Percentiles rank a stretch among this genome's conserved stretches.
Evolutionary conservation across 1,140 invertebrate species (phyloP).

Genomic region (Drosophila serrata): DNA sequence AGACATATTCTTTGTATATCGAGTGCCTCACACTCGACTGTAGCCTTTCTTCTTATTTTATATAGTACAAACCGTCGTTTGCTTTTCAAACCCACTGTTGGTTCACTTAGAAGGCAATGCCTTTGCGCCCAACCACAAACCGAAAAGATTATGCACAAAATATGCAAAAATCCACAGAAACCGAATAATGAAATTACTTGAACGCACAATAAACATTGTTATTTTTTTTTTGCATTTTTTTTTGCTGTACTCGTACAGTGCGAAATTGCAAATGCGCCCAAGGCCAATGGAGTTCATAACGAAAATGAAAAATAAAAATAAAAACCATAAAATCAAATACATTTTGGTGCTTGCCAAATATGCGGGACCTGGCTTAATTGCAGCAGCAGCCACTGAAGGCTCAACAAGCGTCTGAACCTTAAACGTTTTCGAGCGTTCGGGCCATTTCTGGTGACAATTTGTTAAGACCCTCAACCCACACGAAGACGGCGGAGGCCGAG

Average conservation of each 20-base stretch:
- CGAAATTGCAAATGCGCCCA: conserved; percentile 67
- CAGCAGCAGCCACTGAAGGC: conserved; percentile 40
- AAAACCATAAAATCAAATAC: conserved; percentile 61
- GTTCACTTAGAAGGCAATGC: conserved; percentile 16
- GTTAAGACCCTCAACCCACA: conserved; percentile 50
- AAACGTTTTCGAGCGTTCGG: conserved; percentile 48
- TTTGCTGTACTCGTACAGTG: conserved; percentile 55
- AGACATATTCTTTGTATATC: neutral
- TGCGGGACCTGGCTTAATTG: conserved; percentile 67
- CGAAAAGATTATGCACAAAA: conserved; percentile 46
- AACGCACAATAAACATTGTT: conserved; percentile 45
- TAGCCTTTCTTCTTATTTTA: neutral
- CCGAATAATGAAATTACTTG: conserved; percentile 59
- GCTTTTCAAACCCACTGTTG: conserved; percentile 16
- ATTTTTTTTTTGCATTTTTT: neutral
- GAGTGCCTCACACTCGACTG: neutral
- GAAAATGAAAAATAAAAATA: conserved; percentile 37
- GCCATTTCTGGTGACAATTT: conserved; percentile 48
- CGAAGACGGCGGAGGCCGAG: conserved; percentile 40
- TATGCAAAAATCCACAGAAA: conserved; percentile 58
- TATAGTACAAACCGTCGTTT: neutral
- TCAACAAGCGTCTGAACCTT: conserved; percentile 43
- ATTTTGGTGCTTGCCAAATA: conserved; percentile 67
- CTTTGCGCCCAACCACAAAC: conserved; percentile 23
- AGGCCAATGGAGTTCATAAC: conserved; percentile 68